Evolutionary conservation across 2,113 vertebrate species (phyloP).

Genomic region (Scartelaos histophorus): DNA sequence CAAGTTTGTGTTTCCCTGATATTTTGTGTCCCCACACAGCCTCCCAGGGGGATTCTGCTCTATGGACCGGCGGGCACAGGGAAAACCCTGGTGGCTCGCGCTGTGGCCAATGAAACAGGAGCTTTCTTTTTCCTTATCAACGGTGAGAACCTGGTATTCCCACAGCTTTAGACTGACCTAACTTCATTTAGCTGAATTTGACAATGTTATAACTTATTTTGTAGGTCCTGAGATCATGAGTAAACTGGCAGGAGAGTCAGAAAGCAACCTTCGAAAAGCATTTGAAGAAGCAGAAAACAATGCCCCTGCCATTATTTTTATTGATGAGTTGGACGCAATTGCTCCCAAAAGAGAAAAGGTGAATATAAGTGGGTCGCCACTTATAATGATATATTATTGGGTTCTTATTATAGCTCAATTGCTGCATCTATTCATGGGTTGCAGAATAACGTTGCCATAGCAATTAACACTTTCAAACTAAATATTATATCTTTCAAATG

Average conservation of each 20-base stretch:
- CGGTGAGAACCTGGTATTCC: slow-evolving; percentile 56
- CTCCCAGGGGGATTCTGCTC: slow-evolving; percentile 77
- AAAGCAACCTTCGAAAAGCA: slow-evolving; percentile 94
- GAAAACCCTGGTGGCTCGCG: slow-evolving; percentile 80
- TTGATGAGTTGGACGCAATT: slow-evolving; percentile 94
- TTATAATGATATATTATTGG: neutral
- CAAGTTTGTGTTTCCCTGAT: neutral
- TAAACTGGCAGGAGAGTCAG: slow-evolving; percentile 92
- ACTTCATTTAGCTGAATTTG: neutral
- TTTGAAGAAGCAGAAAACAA: slow-evolving; percentile 97
- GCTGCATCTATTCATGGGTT: too few species aligned
- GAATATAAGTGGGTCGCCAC: neutral
- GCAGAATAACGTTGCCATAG: too few species aligned
- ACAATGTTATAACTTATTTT: neutral
- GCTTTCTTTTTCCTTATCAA: slow-evolving; percentile 83
- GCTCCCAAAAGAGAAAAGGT: slow-evolving; percentile 98
- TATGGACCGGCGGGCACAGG: slow-evolving; percentile 79
- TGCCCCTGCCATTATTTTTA: slow-evolving; percentile 95
- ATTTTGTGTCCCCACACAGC: slow-evolving; percentile 52
- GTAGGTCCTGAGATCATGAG: slow-evolving; percentile 97
- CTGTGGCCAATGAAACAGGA: slow-evolving; percentile 80
- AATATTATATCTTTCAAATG: too few species aligned
- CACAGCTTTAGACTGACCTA: neutral
- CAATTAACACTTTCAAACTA: too few species aligned
- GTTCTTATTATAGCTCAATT: too few species aligned